Percentiles rank a stretch among this genome's conserved stretches.
Evolutionary conservation across 1,140 invertebrate genomes (phyloP).

Genomic region (Andricus grossulariae): DNA sequence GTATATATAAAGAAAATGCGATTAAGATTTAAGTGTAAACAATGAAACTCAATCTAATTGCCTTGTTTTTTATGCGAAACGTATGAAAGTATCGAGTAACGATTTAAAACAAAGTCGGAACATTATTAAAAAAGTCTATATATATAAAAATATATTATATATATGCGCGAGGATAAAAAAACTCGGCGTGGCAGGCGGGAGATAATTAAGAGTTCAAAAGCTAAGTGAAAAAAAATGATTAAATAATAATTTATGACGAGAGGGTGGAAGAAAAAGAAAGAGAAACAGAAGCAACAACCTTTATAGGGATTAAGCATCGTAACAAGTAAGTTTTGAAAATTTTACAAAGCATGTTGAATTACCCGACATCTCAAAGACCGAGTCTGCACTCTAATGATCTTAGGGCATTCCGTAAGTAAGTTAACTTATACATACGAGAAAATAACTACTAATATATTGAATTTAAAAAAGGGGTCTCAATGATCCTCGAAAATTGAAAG

Average conservation of each 20-base stretch:
- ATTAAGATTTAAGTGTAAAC: slow-evolving; percentile 69
- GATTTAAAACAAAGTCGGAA: slow-evolving; percentile 62
- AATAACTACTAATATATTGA: slow-evolving; percentile 50
- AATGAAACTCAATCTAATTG: slow-evolving; percentile 73
- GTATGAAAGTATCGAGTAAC: slow-evolving; percentile 70
- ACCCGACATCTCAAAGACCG: slow-evolving; percentile 55
- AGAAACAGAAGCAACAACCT: slow-evolving; percentile 40
- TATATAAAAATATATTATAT: slow-evolving; percentile 54
- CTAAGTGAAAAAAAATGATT: slow-evolving; percentile 56
- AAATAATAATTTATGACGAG: slow-evolving; percentile 46
- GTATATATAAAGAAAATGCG: slow-evolving; percentile 56
- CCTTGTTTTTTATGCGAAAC: slow-evolving; percentile 75
- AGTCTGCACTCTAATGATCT: slow-evolving; percentile 63
- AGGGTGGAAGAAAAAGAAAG: slow-evolving; percentile 35
- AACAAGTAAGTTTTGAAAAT: slow-evolving; percentile 66
- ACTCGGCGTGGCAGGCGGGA: slow-evolving; percentile 51
- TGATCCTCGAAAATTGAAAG: slow-evolving; percentile 31
- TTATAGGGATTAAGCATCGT: slow-evolving; percentile 49
- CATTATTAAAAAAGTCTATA: slow-evolving; percentile 57
- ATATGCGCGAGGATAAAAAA: slow-evolving; percentile 53
- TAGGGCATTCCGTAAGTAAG: slow-evolving; percentile 64
- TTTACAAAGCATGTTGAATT: slow-evolving; percentile 64
- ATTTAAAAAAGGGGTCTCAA: slow-evolving; percentile 28
- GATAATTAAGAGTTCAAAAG: slow-evolving; percentile 65
- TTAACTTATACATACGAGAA: slow-evolving; percentile 51